Base-by-base conservation (phyloP, 2,797 vertebrate species). In the Hozukius guyotensis region DNA sequence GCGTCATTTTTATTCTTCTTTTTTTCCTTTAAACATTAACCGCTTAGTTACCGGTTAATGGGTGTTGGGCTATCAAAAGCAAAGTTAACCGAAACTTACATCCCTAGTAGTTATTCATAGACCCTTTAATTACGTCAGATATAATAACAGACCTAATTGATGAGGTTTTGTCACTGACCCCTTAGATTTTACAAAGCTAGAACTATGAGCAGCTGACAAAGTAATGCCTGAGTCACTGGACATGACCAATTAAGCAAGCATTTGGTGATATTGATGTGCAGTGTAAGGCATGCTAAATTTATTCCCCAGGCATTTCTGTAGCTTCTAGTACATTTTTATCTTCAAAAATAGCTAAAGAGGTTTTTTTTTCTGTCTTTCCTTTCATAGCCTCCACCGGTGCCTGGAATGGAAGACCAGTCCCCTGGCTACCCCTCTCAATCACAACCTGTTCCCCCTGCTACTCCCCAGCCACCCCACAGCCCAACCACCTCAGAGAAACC, bases 381-480 rank as follows among this genome's bases (percentile, higher is more conserved):
- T 85, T 83, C 10, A 24, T 20, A 95, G 96, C 91, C 95, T 91
- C 81, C 94, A 80, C 68, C 93, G 34, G 94, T 97, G 89, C 87
- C 97, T 91, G 91, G 96, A 94, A 79, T 96, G 94, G 90, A 96
- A 92, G 95, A 95, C 72, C 95, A 95, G 84, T 84, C 94, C 13
- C 75, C 94, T 83, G 82, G 36, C 81, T 96, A 96, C 80, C 64
- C 93, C 4, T 90, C 91, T 89, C 95, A 92, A 92, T 90, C 71
- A 74, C 96, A 95, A 8, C 92, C 95, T 5, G 92, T 95, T 49
- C 88, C 90, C 31, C 92, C 97, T 9, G 73, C 96, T 16, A 38
- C 93, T 20, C 93, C 96, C 20, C 97, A 97, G 80, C 96, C 94
- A 31, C 93, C 96, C 18, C 95, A 94, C 74, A 95, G 95, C 62